phyloP scores from a whole-genome alignment of 2,797 vertebrate species.

The Crenichthys baileyi region DNA sequence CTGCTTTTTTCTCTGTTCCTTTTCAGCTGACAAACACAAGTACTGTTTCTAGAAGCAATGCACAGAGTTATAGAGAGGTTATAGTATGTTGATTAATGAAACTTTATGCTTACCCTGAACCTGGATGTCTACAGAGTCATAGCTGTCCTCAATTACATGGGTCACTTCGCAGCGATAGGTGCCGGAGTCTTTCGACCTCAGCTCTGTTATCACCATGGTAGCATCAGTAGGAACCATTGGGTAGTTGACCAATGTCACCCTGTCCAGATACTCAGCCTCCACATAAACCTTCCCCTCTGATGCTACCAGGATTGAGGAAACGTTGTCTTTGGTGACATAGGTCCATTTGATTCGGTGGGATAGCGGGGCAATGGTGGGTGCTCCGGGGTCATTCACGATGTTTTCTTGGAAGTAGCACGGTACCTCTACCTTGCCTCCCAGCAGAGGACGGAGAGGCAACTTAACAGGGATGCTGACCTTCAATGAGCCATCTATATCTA shows the following conservation, averaged over 20 bases:
- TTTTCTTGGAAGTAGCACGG: slow-evolving; percentile 96
- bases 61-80: background rate
- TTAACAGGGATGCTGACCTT: slow-evolving; percentile 92
- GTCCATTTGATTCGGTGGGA: slow-evolving; percentile 95
- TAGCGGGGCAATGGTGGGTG: slow-evolving; percentile 80
- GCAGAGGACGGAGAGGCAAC: slow-evolving; percentile 82
- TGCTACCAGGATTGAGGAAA: slow-evolving; percentile 88
- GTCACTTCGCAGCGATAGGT: slow-evolving; percentile 93
- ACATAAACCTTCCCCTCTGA: slow-evolving; percentile 83
- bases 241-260: slow-evolving; percentile 91
- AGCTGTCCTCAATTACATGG: slow-evolving; percentile 90
- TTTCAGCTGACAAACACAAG: background rate
- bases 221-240: slow-evolving; percentile 88
- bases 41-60: background rate
- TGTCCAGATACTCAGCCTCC: slow-evolving; percentile 86
- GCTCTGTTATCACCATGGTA: slow-evolving; percentile 88
- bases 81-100: background rate
- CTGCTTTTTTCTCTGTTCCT: background rate
- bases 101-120: slow-evolving; percentile 87
- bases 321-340: slow-evolving; percentile 84
- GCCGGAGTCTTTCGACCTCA: slow-evolving; percentile 90
- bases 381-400: slow-evolving; percentile 83
- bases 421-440: slow-evolving; percentile 89
- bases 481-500: slow-evolving; percentile 86
- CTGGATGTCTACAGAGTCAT: slow-evolving; percentile 87